These are phyloP conservation scores for Aplocera efformata DNA, from an alignment of 2,888 invertebrate species.

Conservation along the genomic window DNA sequence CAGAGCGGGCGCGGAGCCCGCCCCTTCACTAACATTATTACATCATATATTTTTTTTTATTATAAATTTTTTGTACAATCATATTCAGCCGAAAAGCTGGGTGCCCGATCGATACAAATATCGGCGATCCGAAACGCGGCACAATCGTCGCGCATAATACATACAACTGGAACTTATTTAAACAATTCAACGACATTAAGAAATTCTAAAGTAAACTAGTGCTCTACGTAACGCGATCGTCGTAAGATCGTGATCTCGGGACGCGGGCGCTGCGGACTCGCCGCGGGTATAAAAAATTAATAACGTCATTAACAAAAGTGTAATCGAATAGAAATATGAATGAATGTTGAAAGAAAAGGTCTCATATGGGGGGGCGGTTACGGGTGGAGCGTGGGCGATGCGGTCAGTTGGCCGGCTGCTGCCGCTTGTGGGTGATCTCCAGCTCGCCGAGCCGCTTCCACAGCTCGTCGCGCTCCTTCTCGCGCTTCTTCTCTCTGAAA, in stretches of 20 bases:
- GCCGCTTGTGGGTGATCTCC: slow-evolving; percentile 86
- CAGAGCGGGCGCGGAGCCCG: slow-evolving; percentile 40
- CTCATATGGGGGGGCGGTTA: slow-evolving; percentile 56
- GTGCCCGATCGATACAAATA: slow-evolving; percentile 66
- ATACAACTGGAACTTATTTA: slow-evolving; percentile 77
- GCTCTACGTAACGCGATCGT: slow-evolving; percentile 67
- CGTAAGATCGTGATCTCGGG: slow-evolving; percentile 55
- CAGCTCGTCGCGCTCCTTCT: slow-evolving; percentile 97
- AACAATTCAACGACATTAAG: slow-evolving; percentile 77
- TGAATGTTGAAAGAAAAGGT: slow-evolving; percentile 71
- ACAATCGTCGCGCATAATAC: slow-evolving; percentile 72
- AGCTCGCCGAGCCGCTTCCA: slow-evolving; percentile 97
- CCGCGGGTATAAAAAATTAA: slow-evolving; percentile 70
- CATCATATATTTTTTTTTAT: slow-evolving; percentile 60
- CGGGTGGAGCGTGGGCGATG: slow-evolving; percentile 52
- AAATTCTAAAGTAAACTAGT: slow-evolving; percentile 74
- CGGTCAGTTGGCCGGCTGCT: slow-evolving; percentile 75
- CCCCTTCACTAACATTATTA: slow-evolving; percentile 61
- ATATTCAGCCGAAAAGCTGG: slow-evolving; percentile 70
- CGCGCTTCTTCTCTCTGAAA: slow-evolving; percentile 93
- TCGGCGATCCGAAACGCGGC: slow-evolving; percentile 69
- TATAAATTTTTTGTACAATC: slow-evolving; percentile 74
- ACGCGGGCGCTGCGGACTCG: slow-evolving; percentile 49
- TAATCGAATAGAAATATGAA: slow-evolving; percentile 77
- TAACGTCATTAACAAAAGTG: slow-evolving; percentile 75